These are phyloP conservation scores for Trissonchulus sp. DNA, from an alignment of 2,888 invertebrate genomes.

Conservation along the genomic window DNA sequence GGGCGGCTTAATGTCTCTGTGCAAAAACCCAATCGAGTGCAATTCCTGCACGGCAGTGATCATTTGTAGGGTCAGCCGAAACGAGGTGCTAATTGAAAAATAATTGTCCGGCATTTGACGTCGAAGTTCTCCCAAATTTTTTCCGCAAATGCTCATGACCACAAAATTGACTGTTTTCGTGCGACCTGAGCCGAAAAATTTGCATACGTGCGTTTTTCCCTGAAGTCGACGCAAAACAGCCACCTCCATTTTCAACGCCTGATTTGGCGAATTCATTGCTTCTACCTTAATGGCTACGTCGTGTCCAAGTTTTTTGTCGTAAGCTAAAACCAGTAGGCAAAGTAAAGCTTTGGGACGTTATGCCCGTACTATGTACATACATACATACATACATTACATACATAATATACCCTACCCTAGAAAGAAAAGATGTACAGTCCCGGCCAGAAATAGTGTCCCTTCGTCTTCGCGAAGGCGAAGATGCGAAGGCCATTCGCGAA, in stretches of 20 bases:
- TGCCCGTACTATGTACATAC: no score
- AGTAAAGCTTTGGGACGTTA: no score
- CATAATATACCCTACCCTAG: no score
- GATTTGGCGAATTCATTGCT: background rate
- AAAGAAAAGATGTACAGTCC: no score
- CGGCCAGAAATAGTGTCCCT: no score
- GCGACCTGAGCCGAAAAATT: background rate
- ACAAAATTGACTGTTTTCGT: background rate
- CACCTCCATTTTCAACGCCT: background rate
- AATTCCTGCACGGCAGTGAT: background rate
- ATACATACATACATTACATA: no score
- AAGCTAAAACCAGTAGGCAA: no score
- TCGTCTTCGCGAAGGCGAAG: no score
- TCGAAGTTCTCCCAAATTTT: background rate
- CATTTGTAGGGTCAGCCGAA: background rate
- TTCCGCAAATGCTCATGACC: background rate
- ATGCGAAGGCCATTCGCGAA: no score
- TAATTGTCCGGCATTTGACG: background rate
- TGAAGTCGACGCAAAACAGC: background rate
- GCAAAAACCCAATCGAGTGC: background rate
- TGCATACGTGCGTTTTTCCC: background rate
- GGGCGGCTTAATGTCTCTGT: background rate
- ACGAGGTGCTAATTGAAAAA: background rate
- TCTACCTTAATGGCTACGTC: constrained; percentile 1
- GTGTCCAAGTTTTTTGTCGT: background rate